Percentiles rank a stretch among this genome's conserved stretches.
Conservation (phyloP, 30 jellyfish, hydroid and myxozoan genomes). For the Aurelia aurita complex sp. Pacific region DNA sequence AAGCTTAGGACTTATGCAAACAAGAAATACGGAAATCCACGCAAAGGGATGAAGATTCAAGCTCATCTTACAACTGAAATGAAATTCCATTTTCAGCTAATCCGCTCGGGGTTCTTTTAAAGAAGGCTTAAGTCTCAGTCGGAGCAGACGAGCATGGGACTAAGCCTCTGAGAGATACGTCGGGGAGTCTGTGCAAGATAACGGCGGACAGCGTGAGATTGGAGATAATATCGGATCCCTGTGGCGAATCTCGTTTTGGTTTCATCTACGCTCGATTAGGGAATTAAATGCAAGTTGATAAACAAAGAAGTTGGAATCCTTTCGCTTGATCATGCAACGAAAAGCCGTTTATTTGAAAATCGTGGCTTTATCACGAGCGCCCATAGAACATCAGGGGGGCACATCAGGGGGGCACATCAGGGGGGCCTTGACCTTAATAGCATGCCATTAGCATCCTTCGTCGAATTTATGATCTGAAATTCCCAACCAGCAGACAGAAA, state of each 20-base stretch:
- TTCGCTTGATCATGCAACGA: background rate
- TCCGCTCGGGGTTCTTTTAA: conserved; percentile 10
- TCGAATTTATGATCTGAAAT: too few species aligned
- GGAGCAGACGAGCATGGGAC: conserved; percentile 25
- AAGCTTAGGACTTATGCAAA: background rate
- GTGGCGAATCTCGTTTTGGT: conserved; percentile 19
- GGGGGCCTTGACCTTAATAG: too few species aligned
- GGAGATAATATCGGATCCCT: conserved; percentile 26
- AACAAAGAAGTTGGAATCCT: background rate
- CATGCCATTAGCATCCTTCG: too few species aligned
- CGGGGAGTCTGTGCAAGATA: conserved; percentile 25
- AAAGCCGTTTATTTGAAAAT: conserved; percentile 3
- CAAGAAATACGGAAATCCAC: background rate
- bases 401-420: background rate
- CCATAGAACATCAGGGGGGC: background rate
- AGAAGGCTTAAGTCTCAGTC: conserved; percentile 28
- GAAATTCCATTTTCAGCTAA: background rate
- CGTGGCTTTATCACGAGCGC: background rate
- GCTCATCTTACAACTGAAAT: background rate
- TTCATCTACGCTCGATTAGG: conserved; percentile 19
- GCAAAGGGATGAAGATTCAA: conserved; percentile 2
- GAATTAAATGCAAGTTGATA: background rate
- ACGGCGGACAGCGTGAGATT: conserved; percentile 34
- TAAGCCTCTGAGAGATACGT: conserved; percentile 35
- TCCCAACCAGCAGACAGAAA: too few species aligned